Base-by-base conservation (phyloP, 2,888 invertebrate genomes). In the Limulus polyphemus region DNA sequence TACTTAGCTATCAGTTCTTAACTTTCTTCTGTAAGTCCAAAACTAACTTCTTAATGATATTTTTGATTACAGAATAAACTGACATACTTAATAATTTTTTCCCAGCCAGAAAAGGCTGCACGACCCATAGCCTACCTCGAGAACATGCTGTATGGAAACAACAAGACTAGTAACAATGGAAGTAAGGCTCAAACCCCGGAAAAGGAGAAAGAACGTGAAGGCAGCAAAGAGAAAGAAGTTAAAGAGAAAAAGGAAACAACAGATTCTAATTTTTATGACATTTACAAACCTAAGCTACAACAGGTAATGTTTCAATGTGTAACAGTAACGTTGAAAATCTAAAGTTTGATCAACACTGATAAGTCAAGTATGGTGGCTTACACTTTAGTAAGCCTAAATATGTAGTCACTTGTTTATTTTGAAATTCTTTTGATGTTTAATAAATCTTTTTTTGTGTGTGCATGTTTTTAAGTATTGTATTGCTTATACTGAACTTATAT, bases 31-130 rank as follows among this genome's bases (percentile, higher is more conserved):
- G 32, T 0, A 32, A 32, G 32, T 32, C 32, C 32, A 32, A 32
- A 32, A 32, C 32, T 7, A 32, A 32, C 32, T 32, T 32, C 32
- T 32, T 32, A 32, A 32, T 32, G 32, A 32, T 7, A 32, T 32
- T 32, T 32, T 32, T 32, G 7, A 1, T 32, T 32, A 32, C 32
- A 32, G 32, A 32, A 32, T 7, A 32, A 32, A 32, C 32, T 32
- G 32, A 32, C 32, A 3, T 32, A 32, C 32, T 32, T 50, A 50
- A 11, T 55, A 51, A 54, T 77, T 63, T 77, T 81, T 1, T 76
- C 79, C 62, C 80, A 83, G 75, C 82, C 83, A 12, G 83, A 83
- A 58, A 81, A 83, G 73, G 84, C 84, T 0, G 73, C 84, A 62
- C 79, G 80, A 46, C 75, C 84, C 67, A 79, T 85, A 56, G 79